These are phyloP conservation scores for Platerodrilus igneus DNA, from an alignment of 2,888 invertebrate species.

Conservation along the genomic window DNA sequence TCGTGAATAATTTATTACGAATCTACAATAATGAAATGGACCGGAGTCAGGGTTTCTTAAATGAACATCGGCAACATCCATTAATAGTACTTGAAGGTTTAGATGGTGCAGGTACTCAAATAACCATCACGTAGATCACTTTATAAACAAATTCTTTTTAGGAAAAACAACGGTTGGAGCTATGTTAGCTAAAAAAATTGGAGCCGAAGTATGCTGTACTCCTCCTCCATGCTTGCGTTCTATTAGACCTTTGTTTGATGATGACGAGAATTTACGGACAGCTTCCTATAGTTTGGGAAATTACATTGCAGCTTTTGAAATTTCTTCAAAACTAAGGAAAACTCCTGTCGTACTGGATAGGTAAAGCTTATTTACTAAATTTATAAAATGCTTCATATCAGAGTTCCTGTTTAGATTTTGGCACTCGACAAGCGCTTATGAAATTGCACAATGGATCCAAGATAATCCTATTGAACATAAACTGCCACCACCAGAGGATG, in stretches of 20 bases:
- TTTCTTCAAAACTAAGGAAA: conserved; percentile 34
- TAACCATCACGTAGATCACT: background rate
- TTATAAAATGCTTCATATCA: too few species aligned
- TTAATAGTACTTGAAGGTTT: conserved; percentile 50
- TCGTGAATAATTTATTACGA: conserved; percentile 35
- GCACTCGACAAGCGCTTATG: conserved; percentile 50
- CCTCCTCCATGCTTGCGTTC: conserved; percentile 44
- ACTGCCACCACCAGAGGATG: conserved; percentile 37
- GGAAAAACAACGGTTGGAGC: conserved; percentile 47
- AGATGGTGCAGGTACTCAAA: conserved; percentile 45
- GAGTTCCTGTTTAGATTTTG: conserved; percentile 43
- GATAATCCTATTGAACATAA: conserved; percentile 29
- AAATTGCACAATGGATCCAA: conserved; percentile 42
- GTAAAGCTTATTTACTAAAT: conserved; percentile 30
- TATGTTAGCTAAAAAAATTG: conserved; percentile 39
- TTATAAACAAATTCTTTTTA: conserved; percentile 23
- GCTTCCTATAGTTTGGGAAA: conserved; percentile 50
- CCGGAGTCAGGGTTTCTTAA: conserved; percentile 10
- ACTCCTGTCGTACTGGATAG: conserved; percentile 49
- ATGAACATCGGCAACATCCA: conserved; percentile 36
- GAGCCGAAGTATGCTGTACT: conserved; percentile 39
- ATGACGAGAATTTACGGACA: conserved; percentile 37
- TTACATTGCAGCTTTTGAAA: conserved; percentile 47
- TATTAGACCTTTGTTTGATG: conserved; percentile 42
- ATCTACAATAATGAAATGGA: conserved; percentile 33